Conservation (phyloP, 2,113 vertebrate species). For the Meleagris gallopavo region DNA sequence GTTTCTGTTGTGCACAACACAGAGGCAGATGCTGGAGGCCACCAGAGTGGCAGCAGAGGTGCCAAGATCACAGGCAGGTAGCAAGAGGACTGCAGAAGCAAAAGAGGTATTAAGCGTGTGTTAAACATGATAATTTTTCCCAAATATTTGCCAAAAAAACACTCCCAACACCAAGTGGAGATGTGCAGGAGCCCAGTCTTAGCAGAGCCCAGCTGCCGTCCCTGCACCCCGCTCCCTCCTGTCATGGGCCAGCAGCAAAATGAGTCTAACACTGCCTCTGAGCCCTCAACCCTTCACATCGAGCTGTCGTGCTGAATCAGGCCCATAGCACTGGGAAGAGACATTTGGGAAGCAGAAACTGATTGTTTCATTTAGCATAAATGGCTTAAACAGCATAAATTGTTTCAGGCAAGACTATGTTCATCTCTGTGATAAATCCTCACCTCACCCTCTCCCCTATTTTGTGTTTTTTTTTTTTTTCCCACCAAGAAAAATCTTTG, state of each 20-base stretch:
- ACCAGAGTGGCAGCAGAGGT: not conserved
- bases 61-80: not conserved
- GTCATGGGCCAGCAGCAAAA: not conserved
- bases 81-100: not conserved
- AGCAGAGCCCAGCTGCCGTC: not conserved
- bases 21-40: fast-evolving
- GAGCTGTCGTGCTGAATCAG: not conserved
- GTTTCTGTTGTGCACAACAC: not conserved
- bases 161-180: not conserved
- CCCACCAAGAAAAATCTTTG: not conserved
- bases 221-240: too few species aligned
- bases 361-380: not conserved
- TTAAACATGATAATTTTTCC: not conserved
- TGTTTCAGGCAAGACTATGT: not conserved
- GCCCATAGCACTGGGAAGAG: not conserved
- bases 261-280: fast-evolving
- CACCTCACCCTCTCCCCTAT: too few species aligned
- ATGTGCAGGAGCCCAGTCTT: not conserved
- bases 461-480: not conserved
- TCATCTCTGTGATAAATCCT: not conserved
- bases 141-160: not conserved
- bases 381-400: not conserved
- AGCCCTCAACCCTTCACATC: not conserved
- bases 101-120: not conserved
- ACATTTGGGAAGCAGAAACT: not conserved